Evolutionary conservation across 2,797 vertebrate species (phyloP).

Genomic region (Lacerta bilineata): DNA sequence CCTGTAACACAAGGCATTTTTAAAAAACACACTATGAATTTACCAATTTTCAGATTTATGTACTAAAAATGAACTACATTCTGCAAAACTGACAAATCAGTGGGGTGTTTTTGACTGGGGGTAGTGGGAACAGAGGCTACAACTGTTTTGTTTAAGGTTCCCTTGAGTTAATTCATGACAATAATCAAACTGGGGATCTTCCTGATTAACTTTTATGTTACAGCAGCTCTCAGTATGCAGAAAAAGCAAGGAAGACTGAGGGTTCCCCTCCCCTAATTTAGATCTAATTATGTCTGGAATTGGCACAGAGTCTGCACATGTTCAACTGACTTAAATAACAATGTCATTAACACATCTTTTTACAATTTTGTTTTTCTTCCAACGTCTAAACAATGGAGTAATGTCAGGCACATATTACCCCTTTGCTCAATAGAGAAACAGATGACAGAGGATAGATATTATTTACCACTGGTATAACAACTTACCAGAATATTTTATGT

Average conservation of each 20-base stretch:
- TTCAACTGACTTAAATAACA: not conserved
- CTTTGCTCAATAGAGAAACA: not conserved
- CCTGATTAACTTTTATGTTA: not conserved
- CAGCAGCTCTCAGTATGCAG: not conserved
- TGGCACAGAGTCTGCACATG: not conserved
- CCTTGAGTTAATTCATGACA: not conserved
- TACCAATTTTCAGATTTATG: not conserved
- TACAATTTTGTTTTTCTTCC: not conserved
- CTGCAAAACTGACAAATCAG: not conserved
- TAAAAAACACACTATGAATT: conserved; percentile 15
- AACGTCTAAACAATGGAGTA: not conserved
- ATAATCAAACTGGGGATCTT: not conserved
- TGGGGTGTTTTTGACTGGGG: not conserved
- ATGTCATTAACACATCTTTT: not conserved
- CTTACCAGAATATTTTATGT: no score
- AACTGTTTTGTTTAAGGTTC: not conserved
- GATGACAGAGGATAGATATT: not conserved
- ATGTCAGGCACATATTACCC: not conserved
- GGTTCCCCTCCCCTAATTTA: not conserved
- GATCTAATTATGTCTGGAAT: not conserved
- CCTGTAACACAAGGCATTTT: conserved; percentile 81
- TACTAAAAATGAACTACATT: not conserved
- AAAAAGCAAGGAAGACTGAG: not conserved
- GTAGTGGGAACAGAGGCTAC: not conserved
- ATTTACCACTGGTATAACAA: not conserved